Base-by-base conservation (phyloP, 2,113 vertebrate genomes). In the Carassius auratus region DNA sequence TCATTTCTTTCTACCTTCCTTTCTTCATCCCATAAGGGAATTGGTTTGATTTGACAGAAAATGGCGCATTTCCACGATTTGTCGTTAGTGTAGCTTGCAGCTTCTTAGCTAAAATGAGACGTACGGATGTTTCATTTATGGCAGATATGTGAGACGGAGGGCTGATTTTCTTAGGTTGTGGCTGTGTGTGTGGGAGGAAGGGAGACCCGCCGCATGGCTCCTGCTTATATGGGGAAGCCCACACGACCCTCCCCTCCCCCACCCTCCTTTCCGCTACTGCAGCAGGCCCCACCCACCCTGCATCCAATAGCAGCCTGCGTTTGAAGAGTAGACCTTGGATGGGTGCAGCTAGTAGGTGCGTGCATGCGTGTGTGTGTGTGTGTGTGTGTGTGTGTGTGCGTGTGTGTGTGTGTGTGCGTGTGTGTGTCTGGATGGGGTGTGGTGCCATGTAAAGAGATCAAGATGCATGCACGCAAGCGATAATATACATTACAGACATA, bases 231-330 rank as follows among this genome's bases (percentile, higher is more conserved):
- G 81, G 87, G 86, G 85, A 88, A 85, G 73, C 69, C 90, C 77
- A 78, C 36, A 36, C 59, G 36, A 62, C 64, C 61, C 17, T 73
- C 52, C 71, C 23, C 61, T 9, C 64, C 52, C 71, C 19, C n/a
- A 52, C 50, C 50, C 33, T 9, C 13, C 71, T 88, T 19, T 83
- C 90, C 87, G 89, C 91, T 93, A 93, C 93, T 94, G 93, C 93
- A 93, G 93, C 89, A 89, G 91, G 88, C 92, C 93, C 92, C 93
- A 92, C 92, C 92, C 92, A 90, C 92, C 52, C 62, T 33, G 76
- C 85, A 87, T 87, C 94, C 93, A 94, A 94, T 94, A 90, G 88
- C 84, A 84, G 86, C 26, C 66, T 57, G 42, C 61, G 52, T 36
- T 73, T 86, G 61, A 86, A 87, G 79, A 62, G 76, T 50, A n/a